Conservation (phyloP, 35 echinoderm and acorn worm genomes). For the Eucidaris tribuloides region DNA sequence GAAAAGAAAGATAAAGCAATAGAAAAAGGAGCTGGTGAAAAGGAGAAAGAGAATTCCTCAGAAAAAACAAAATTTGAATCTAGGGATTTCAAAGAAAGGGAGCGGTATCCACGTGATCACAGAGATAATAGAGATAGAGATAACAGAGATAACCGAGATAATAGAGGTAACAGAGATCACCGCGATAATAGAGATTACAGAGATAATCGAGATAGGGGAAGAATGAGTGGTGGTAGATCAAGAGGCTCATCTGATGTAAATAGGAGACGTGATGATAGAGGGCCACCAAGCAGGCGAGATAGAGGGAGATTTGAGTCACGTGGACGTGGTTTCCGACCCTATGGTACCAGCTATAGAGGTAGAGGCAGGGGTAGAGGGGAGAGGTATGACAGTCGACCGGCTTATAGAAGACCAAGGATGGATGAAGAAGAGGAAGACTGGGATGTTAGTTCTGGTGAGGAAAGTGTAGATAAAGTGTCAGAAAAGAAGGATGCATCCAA, state of each 20-base stretch:
- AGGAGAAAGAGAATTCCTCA: not conserved
- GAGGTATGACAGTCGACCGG: conserved; percentile 30
- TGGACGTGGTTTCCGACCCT: conserved; percentile 25
- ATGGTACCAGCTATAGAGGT: conserved; percentile 24
- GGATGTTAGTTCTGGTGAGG: conserved; percentile 43
- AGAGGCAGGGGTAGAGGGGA: conserved; percentile 61
- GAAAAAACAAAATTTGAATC: not conserved
- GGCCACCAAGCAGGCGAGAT: conserved; percentile 22
- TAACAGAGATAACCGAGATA: not conserved
- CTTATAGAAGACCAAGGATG: not conserved
- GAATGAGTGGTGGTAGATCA: conserved; percentile 5
- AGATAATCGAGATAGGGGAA: not conserved
- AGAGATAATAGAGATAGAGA: conserved; percentile 16
- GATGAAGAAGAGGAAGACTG: conserved; percentile 51
- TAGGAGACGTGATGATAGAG: conserved; percentile 27
- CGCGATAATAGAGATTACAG: not conserved
- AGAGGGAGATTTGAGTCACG: conserved; percentile 28
- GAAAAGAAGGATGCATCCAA: conserved; percentile 32
- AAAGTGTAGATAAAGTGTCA: conserved; percentile 37
- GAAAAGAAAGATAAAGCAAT: conserved; percentile 16
- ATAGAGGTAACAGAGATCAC: not conserved
- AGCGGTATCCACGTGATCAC: conserved; percentile 15
- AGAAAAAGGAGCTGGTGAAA: conserved; percentile 7
- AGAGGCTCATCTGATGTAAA: conserved; percentile 28
- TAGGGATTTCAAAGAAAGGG: not conserved